Conservation (phyloP, 2,113 vertebrate species). For the Cinclus cinclus region DNA sequence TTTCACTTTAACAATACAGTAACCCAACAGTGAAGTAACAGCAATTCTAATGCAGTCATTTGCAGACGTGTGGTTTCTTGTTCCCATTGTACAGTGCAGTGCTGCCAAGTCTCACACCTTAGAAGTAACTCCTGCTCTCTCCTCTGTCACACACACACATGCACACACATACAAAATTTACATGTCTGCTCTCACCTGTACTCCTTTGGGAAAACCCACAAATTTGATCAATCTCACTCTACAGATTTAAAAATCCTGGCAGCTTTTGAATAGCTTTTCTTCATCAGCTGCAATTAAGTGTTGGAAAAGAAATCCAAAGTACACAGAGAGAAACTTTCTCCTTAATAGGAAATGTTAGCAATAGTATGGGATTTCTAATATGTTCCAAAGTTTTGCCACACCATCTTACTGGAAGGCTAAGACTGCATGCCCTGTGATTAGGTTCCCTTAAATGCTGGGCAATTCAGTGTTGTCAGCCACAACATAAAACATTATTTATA, state of each 20-base stretch:
- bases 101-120: slow-evolving; percentile 71
- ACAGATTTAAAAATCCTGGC: slow-evolving; percentile 66
- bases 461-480: slow-evolving; percentile 40
- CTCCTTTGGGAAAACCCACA: slow-evolving; percentile 57
- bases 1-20: slow-evolving; percentile 67
- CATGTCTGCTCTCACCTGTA: slow-evolving; percentile 66
- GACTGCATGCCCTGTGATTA: slow-evolving; percentile 21
- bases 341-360: slow-evolving; percentile 65
- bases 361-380: slow-evolving; percentile 58
- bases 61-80: slow-evolving; percentile 64
- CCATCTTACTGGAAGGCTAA: slow-evolving; percentile 36
- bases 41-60: slow-evolving; percentile 54
- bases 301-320: slow-evolving; percentile 71
- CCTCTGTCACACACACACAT: not conserved
- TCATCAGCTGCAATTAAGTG: slow-evolving; percentile 76
- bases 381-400: slow-evolving; percentile 45
- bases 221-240: slow-evolving; percentile 64
- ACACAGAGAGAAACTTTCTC: slow-evolving; percentile 61
- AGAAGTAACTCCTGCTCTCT: slow-evolving; percentile 20
- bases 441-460: not conserved
- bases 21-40: slow-evolving; percentile 55
- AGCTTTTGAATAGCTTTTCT: slow-evolving; percentile 71
- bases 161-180: slow-evolving; percentile 46
- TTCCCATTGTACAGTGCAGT: slow-evolving; percentile 25
- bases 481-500: slow-evolving; percentile 54